phyloP scores from a whole-genome alignment of 1,140 invertebrate species.

The Atta colombica region DNA sequence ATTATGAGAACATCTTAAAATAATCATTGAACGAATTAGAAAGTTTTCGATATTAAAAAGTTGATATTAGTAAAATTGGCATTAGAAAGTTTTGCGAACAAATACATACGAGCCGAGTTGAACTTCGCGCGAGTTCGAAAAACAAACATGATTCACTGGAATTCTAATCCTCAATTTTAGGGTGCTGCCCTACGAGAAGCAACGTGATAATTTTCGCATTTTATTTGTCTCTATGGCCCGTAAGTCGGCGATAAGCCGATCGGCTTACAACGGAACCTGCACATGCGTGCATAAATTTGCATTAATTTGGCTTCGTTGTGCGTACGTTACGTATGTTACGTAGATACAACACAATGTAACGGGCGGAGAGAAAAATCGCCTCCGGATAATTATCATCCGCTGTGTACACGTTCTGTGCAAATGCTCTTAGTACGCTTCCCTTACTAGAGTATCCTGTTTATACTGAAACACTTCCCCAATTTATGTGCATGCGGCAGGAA shows the following conservation, averaged over 20 bases:
- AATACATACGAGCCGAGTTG: neutral
- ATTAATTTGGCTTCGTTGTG: constrained; percentile 53
- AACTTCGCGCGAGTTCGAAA: neutral
- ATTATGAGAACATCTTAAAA: neutral
- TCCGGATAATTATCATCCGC: constrained; percentile 29
- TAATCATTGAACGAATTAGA: neutral
- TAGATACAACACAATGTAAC: neutral
- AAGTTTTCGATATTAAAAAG: neutral
- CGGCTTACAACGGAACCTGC: constrained; percentile 50
- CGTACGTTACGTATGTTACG: constrained; percentile 7
- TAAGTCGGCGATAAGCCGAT: constrained; percentile 67
- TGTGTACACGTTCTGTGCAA: neutral
- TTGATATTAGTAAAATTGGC: neutral
- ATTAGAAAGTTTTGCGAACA: constrained; percentile 9
- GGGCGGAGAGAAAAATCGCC: constrained; percentile 29
- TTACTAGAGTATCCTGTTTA: constrained; percentile 16
- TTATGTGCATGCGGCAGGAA: constrained; percentile 6
- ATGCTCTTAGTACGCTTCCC: constrained; percentile 22
- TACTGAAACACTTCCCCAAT: neutral
- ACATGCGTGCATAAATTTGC: constrained; percentile 54
- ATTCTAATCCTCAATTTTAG: neutral
- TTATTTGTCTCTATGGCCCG: constrained; percentile 57
- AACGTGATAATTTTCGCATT: constrained; percentile 67
- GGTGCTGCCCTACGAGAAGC: neutral
- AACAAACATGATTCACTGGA: constrained; percentile 60